Evolutionary conservation across 2,888 invertebrate genomes (phyloP).

Genomic region (Beris chalybata): DNA sequence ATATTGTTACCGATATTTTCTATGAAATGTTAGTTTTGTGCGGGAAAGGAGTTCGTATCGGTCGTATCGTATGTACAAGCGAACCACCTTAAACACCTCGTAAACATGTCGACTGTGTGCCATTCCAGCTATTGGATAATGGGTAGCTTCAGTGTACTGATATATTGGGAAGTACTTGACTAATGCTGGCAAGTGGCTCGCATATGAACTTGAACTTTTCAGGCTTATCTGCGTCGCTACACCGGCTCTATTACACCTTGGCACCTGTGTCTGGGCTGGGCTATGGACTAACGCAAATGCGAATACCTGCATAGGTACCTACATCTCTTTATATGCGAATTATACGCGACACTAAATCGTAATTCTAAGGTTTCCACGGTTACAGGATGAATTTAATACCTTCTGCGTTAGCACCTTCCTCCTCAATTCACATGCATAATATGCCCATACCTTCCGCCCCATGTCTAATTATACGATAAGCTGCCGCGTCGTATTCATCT

Average conservation of each 20-base stretch:
- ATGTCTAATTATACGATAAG: conserved; percentile 17
- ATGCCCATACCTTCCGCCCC: conserved; percentile 9
- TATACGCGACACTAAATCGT: conserved; percentile 25
- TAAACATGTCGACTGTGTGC: no score
- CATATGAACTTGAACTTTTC: conserved; percentile 18
- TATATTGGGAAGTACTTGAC: no score
- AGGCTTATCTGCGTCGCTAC: background rate
- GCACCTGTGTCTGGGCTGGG: background rate
- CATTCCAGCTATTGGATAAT: no score
- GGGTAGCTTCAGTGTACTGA: no score
- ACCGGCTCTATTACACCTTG: conserved; percentile 1
- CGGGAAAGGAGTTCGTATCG: no score
- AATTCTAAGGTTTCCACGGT: conserved; percentile 2
- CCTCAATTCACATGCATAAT: background rate
- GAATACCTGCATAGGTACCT: no score
- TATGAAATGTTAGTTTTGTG: background rate
- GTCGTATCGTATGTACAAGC: no score
- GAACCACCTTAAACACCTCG: no score
- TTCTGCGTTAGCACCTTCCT: no score
- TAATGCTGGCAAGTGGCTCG: no score
- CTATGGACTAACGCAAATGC: conserved; percentile 15
- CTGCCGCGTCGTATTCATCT: background rate
- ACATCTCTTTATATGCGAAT: conserved; percentile 11
- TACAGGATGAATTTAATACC: background rate
- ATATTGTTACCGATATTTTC: background rate